Conservation (phyloP, 2,113 vertebrate species). For the Alces alces region DNA sequence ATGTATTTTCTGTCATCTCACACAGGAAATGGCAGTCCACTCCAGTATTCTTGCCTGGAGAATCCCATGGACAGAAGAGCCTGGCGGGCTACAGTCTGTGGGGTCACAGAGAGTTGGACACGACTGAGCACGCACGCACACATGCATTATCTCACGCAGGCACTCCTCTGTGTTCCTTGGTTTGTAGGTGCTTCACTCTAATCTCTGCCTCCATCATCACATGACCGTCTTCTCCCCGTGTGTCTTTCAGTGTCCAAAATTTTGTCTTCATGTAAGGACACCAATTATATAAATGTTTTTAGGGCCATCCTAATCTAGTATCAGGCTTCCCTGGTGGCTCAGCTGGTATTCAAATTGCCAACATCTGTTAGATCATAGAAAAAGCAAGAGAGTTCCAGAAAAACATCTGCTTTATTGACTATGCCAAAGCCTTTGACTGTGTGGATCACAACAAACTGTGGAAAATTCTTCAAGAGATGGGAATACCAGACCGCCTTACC, state of each 20-base stretch:
- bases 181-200: background rate
- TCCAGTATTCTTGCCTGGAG: background rate
- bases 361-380: background rate
- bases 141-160: background rate
- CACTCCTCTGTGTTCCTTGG: no score
- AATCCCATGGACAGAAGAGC: background rate
- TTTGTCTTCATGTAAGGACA: background rate
- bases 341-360: background rate
- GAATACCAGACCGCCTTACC: background rate
- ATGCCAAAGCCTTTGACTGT: background rate
- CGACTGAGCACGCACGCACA: fast-evolving
- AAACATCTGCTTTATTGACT: background rate
- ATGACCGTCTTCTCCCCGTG: background rate
- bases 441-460: background rate
- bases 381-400: background rate
- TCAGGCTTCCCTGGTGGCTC: background rate
- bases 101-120: background rate
- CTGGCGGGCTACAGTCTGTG: background rate
- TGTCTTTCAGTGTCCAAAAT: background rate
- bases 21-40: background rate
- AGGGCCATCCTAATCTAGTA: background rate
- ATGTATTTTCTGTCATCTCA: background rate
- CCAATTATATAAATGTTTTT: background rate
- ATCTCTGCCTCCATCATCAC: background rate
- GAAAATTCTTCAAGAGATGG: background rate